Percentiles rank a stretch among this genome's conserved stretches.
Evolutionary conservation across 2,888 invertebrate species (phyloP).

Genomic region (Cryptocephalus primarius): DNA sequence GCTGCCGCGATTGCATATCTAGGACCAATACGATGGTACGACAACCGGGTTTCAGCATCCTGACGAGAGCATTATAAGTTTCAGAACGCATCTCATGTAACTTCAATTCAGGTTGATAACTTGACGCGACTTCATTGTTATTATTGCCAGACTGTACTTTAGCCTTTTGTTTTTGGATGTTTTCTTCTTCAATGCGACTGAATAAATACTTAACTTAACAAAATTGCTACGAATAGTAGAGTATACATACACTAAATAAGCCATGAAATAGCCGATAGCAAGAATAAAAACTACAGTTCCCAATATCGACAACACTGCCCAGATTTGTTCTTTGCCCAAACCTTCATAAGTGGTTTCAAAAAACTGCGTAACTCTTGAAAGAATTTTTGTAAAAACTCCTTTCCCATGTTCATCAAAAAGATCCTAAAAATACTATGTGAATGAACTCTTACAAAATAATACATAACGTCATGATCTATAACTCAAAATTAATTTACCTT

Average conservation of each 20-base stretch:
- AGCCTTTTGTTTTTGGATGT: conserved; percentile 40
- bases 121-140: conserved; percentile 16
- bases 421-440: conserved; percentile 41
- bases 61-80: conserved; percentile 89
- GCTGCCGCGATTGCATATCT: conserved; percentile 77
- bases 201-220: conserved; percentile 1
- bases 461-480: not conserved
- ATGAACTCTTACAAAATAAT: conserved; percentile 1
- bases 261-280: conserved; percentile 74
- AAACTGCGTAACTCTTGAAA: conserved; percentile 53
- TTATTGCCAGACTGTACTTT: conserved; percentile 39
- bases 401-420: conserved; percentile 68
- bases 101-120: conserved; percentile 55
- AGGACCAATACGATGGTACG: conserved; percentile 85
- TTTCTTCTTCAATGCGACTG: conserved; percentile 46
- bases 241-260: conserved; percentile 58
- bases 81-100: conserved; percentile 89
- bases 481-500: conserved; percentile 41
- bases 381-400: conserved; percentile 58
- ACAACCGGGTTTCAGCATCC: conserved; percentile 87
- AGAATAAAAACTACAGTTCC: conserved; percentile 69
- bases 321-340: conserved; percentile 63
- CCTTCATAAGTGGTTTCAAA: conserved; percentile 62
- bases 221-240: not conserved
- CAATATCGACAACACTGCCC: conserved; percentile 67